Conservation (phyloP, 2,113 vertebrate species). For the Megaceryle maxima region DNA sequence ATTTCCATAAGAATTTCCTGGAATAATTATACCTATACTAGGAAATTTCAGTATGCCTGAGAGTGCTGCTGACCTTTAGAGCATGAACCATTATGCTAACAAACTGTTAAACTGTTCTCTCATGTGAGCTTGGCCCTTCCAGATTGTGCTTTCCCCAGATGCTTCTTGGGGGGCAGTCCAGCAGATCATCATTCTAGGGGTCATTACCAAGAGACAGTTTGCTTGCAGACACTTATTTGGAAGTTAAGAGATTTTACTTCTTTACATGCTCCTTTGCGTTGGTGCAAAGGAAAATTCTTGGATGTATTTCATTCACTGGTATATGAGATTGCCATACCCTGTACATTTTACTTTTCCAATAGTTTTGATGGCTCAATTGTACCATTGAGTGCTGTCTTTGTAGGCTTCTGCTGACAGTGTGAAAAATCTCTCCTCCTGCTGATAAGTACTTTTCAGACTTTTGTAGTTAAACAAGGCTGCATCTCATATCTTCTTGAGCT, state of each 20-base stretch:
- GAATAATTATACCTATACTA: background rate
- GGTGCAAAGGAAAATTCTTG: background rate
- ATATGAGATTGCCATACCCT: background rate
- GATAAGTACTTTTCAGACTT: background rate
- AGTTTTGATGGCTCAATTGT: background rate
- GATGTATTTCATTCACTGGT: background rate
- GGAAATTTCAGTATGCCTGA: background rate
- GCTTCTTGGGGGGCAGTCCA: background rate
- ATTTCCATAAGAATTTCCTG: background rate
- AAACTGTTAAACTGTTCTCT: background rate
- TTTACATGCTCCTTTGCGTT: background rate
- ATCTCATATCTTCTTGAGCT: background rate
- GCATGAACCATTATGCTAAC: background rate
- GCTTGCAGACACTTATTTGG: background rate
- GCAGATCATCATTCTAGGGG: background rate
- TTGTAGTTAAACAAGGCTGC: background rate
- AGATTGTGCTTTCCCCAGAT: background rate
- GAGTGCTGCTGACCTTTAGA: constrained; percentile 17
- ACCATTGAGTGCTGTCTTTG: background rate
- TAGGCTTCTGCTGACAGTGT: background rate
- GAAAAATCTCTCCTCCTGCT: background rate
- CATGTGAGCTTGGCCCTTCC: background rate
- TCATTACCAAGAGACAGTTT: background rate
- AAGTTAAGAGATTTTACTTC: background rate
- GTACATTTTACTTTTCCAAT: background rate